These are phyloP conservation scores for Rhodinocichla rosea DNA, from an alignment of 2,113 vertebrate species.

Conservation along the genomic window DNA sequence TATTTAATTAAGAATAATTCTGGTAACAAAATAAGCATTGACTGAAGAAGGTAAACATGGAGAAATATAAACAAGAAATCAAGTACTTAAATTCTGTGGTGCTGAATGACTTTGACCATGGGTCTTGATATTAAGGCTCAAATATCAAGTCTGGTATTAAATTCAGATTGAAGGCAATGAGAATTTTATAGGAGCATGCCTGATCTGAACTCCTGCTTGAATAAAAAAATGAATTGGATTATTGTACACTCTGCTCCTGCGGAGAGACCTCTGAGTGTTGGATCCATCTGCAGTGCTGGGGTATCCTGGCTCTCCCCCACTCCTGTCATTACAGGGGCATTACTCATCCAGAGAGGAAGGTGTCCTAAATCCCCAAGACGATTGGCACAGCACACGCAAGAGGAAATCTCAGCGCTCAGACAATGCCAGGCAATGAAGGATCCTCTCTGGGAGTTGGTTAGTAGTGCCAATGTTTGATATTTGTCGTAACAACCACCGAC, in stretches of 20 bases:
- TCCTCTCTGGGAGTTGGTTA: constrained; percentile 30
- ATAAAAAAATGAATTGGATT: background rate
- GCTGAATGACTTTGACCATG: background rate
- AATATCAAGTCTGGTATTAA: background rate
- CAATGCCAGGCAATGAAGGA: background rate
- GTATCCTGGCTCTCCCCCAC: background rate
- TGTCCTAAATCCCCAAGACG: background rate
- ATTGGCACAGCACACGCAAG: background rate
- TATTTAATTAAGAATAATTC: background rate
- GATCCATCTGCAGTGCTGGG: background rate
- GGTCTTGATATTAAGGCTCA: background rate
- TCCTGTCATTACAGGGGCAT: background rate
- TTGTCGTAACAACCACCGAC: constrained; percentile 43
- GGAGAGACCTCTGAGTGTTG: background rate
- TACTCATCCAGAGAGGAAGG: background rate
- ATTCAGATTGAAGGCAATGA: background rate
- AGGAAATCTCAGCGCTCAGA: background rate
- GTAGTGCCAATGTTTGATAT: constrained; percentile 12
- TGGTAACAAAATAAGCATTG: background rate
- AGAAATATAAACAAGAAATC: background rate
- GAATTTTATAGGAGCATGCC: background rate
- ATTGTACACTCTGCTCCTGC: background rate
- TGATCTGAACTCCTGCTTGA: background rate
- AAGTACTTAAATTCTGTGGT: background rate
- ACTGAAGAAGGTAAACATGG: background rate